These are phyloP conservation scores for Asarcornis scutulata DNA, from an alignment of 2,113 vertebrate species.

Conservation along the genomic window DNA sequence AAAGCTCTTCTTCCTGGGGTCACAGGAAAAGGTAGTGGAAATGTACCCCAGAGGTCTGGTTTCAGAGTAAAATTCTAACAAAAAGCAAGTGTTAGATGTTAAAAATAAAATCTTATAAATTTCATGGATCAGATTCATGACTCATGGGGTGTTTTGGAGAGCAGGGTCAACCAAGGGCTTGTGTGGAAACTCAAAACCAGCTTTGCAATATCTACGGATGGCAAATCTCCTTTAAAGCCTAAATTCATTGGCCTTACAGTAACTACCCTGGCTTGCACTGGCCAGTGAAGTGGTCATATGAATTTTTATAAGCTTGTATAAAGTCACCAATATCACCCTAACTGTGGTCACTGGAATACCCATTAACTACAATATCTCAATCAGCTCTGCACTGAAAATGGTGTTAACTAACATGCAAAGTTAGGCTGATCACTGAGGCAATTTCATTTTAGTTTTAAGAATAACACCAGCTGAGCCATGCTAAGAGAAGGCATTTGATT, in stretches of 20 bases:
- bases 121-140: not conserved
- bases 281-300: not conserved
- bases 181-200: not conserved
- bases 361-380: not conserved
- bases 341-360: not conserved
- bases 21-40: not conserved
- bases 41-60: not conserved
- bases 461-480: constrained; percentile 33
- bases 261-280: not conserved
- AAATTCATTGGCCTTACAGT: not conserved
- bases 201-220: not conserved
- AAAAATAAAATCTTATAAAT: not conserved
- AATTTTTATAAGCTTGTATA: not conserved
- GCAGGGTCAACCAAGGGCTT: not conserved
- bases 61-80: not conserved
- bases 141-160: not conserved
- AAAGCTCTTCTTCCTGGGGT: not conserved
- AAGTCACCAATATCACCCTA: not conserved
- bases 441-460: constrained; percentile 27
- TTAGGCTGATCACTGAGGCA: not conserved
- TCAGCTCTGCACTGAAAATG: not conserved
- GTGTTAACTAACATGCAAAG: constrained; percentile 12
- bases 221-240: not conserved
- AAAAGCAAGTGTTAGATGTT: not conserved
- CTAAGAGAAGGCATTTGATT: not conserved